Evolutionary conservation across 2,888 invertebrate species (phyloP), one percentile per base, ranked within the genome.

Genomic region (Dolomedes plantarius): DNA sequence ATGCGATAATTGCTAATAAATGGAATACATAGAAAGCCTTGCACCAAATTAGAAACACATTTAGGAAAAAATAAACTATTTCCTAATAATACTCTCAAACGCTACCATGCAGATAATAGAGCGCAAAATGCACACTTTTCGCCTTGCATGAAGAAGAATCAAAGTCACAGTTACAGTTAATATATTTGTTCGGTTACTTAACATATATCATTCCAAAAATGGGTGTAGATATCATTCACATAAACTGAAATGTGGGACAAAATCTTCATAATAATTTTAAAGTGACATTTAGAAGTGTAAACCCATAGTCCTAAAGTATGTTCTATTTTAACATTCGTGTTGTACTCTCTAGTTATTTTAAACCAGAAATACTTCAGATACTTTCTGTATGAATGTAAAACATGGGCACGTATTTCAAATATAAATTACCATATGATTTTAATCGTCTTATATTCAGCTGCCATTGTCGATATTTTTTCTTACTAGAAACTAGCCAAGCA

Each of bases 131-230:
- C 32, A 29, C 27, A 31, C 65, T 32, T 32, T 68, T 77, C 64
- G 39, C 27, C 69, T 78, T 28, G 78, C 78, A 69, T 79, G 79
- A 72, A 73, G 46, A 79, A 72, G 72, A 72, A 50, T n/a, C 0
- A 28, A 31, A 62, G 39, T 7, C 28, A 56, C 32, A 23, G 79
- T 79, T 72, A 65, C 72, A 79, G 79, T 79, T 79, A 65, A 7
- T n/a, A 16, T 36, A 36, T 31, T 67, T n/a, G 46, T 46, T 11
- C 19, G 23, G 19, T 29, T 23, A 32, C 31, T 29, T 28, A 23
- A 19, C 23, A 19, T 16, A 32, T 1, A 28, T 6, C 6, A n/a
- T 1, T 62, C 46, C 32, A 73, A 56, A 73, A 32, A 65, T 65
- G 65, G 65, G 9, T 36, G 36, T 36, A 36, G 5, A 7, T 36